Conservation (phyloP, 2,797 vertebrate species). For the Cirrhinus mrigala region DNA sequence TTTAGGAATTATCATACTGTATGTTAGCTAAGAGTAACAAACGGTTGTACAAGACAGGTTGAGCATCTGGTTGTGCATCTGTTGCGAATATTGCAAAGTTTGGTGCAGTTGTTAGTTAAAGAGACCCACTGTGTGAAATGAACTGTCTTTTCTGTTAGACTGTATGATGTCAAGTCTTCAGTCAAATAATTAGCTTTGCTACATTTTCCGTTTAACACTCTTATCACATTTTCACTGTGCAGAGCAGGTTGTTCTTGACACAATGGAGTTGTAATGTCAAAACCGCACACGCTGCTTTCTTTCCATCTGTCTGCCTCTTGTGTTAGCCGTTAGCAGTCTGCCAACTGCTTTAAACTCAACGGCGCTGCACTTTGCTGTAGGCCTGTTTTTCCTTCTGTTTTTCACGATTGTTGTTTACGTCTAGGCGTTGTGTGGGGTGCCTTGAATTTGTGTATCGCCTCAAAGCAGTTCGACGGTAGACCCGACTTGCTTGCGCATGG, state of each 20-base stretch:
- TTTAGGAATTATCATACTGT: neutral
- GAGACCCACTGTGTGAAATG: neutral
- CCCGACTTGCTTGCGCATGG: slow-evolving; percentile 77
- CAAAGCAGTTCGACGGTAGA: slow-evolving; percentile 74
- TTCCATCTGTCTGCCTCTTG: slow-evolving; percentile 19
- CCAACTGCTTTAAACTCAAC: slow-evolving; percentile 49
- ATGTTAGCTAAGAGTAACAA: neutral
- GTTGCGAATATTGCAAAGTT: neutral
- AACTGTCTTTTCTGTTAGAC: neutral
- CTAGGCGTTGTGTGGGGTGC: slow-evolving; percentile 58
- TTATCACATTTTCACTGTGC: neutral
- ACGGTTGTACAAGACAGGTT: neutral
- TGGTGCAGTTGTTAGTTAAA: neutral
- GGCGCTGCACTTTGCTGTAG: slow-evolving; percentile 60
- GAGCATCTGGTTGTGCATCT: neutral
- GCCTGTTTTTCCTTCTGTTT: slow-evolving; percentile 53
- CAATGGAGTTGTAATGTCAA: slow-evolving; percentile 8
- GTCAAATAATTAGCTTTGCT: neutral
- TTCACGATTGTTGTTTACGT: slow-evolving; percentile 61
- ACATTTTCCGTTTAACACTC: neutral
- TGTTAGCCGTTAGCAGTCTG: slow-evolving; percentile 9
- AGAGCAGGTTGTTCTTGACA: slow-evolving; percentile 1
- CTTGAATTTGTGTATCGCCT: slow-evolving; percentile 74
- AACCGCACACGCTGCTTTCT: slow-evolving; percentile 10
- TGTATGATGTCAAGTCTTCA: neutral